Evolutionary conservation across 92 coral and sea anemone genomes (phyloP).

Genomic region (Phenganax subtilis): DNA sequence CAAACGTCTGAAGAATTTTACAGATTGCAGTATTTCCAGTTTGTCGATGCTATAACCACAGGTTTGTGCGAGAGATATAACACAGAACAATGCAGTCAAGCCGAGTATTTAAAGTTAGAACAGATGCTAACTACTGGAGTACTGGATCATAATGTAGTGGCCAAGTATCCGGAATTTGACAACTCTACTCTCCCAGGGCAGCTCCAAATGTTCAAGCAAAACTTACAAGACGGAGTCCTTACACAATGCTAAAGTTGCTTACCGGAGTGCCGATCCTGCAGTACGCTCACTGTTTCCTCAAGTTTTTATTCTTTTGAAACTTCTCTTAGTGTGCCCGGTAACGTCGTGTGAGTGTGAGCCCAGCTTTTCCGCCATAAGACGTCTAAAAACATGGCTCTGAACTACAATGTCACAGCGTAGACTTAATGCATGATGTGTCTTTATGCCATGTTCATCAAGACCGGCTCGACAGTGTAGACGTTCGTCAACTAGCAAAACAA

Average conservation of each 20-base stretch:
- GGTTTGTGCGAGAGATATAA: conserved; percentile 8
- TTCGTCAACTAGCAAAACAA: background rate
- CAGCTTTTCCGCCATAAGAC: conserved; percentile 6
- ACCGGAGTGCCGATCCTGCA: background rate
- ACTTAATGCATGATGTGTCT: background rate
- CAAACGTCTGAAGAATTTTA: background rate
- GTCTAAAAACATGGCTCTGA: conserved; percentile 6
- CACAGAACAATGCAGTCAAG: background rate
- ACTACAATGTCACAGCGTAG: conserved; percentile 7
- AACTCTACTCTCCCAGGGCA: background rate
- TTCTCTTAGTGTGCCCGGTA: conserved; percentile 5
- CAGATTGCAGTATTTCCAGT: conserved; percentile 4
- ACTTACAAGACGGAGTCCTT: conserved; percentile 13
- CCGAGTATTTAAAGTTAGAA: conserved; percentile 17
- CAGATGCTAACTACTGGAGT: conserved; percentile 16
- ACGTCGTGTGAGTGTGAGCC: background rate
- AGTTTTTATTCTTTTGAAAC: conserved; percentile 12
- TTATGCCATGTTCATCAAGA: background rate
- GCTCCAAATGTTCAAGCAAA: conserved; percentile 19
- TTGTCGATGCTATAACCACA: conserved; percentile 4
- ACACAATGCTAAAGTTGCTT: background rate
- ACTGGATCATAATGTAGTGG: background rate
- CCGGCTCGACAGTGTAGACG: background rate
- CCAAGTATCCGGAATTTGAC: conserved; percentile 8
- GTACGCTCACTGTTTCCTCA: conserved; percentile 22